A percentile compares a stretch with the other conserved stretches of the same genome.
These are phyloP conservation scores for Cassiopea andromeda DNA, from an alignment of 30 jellyfish, hydroid and myxozoan species.

Conservation along the genomic window DNA sequence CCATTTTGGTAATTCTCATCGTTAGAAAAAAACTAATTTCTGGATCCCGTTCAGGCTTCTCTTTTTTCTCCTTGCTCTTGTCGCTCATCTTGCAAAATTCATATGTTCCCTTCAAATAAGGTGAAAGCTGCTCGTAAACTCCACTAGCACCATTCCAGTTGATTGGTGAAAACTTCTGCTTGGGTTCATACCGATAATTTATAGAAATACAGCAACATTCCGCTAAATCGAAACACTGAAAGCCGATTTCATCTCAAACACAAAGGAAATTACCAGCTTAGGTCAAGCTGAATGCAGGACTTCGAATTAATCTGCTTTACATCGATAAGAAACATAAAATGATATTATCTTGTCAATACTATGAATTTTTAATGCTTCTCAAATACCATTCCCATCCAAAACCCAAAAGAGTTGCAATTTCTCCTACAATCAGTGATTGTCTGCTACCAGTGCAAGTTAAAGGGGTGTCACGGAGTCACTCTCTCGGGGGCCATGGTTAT, in stretches of 20 bases:
- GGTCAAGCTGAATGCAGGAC: slow-evolving; percentile 73
- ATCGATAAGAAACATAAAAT: slow-evolving; percentile 26
- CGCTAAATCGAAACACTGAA: slow-evolving; percentile 14
- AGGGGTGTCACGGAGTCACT: no score
- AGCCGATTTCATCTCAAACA: slow-evolving; percentile 40
- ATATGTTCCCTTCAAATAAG: not conserved
- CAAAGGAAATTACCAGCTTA: slow-evolving; percentile 29
- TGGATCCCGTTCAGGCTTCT: slow-evolving; percentile 30
- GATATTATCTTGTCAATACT: slow-evolving; percentile 49
- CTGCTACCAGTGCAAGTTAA: no score
- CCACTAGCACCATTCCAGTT: not conserved
- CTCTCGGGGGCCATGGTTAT: no score
- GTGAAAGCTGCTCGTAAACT: not conserved
- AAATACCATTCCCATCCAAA: slow-evolving; percentile 3
- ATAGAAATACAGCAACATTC: slow-evolving; percentile 9
- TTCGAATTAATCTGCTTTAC: slow-evolving; percentile 43
- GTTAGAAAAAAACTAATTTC: slow-evolving; percentile 20
- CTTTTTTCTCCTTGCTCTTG: slow-evolving; percentile 23
- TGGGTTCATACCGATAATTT: not conserved
- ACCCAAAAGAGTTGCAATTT: not conserved
- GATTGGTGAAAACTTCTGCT: not conserved
- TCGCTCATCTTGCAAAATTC: slow-evolving; percentile 14
- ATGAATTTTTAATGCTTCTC: slow-evolving; percentile 32
- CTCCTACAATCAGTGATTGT: not conserved
- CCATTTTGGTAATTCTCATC: slow-evolving; percentile 41